Conservation (phyloP, 2,113 vertebrate genomes). For the Nannospalax galili region DNA sequence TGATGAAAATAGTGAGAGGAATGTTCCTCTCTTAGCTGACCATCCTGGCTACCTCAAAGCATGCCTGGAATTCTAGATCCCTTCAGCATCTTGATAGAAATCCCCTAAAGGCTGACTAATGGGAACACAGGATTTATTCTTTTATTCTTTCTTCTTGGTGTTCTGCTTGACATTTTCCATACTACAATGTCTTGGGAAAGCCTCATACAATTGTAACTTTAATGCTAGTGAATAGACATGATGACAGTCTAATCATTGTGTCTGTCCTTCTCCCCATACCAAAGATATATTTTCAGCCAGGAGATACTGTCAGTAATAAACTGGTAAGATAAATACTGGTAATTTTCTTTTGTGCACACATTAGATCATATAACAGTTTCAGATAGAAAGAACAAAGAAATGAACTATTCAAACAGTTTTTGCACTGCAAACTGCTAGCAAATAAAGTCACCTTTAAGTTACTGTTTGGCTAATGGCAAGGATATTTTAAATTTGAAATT, state of each 20-base stretch:
- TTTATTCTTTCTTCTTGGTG: conserved; percentile 9
- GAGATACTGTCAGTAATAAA: not conserved
- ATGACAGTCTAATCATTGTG: not conserved
- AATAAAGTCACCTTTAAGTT: not conserved
- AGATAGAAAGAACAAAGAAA: conserved; percentile 2
- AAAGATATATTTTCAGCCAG: not conserved
- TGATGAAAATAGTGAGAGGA: not conserved
- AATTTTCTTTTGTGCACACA: not conserved
- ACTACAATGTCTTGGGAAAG: not conserved
- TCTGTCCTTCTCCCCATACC: not conserved
- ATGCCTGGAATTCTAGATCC: conserved; percentile 23
- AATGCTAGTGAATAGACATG: not conserved
- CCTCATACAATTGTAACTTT: conserved; percentile 10
- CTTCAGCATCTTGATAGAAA: conserved; percentile 12
- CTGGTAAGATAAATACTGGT: not conserved
- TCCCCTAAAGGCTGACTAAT: not conserved
- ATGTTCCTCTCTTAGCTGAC: not conserved
- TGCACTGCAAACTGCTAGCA: not conserved
- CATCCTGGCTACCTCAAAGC: not conserved
- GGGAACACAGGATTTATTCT: not conserved
- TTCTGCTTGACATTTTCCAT: conserved; percentile 3
- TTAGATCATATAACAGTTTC: not conserved
- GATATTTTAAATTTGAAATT: not conserved
- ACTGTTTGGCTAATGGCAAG: not conserved
- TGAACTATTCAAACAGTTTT: not conserved